These are phyloP conservation scores for Oenanthe oenanthe DNA, from an alignment of 2,113 vertebrate species.

Conservation along the genomic window DNA sequence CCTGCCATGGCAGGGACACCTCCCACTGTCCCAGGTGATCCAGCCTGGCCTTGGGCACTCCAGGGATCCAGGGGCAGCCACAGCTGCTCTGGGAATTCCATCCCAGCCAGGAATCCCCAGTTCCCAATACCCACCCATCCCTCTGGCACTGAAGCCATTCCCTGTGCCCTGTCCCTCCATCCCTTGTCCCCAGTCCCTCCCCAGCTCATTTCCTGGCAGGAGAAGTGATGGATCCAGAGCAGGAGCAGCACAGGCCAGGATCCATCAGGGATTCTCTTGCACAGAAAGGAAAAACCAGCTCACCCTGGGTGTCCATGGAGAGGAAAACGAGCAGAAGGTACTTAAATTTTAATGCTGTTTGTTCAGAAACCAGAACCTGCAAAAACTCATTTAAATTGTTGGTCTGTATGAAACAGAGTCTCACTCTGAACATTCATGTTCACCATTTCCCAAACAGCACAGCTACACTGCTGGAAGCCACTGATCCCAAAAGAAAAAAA, in stretches of 20 bases:
- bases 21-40: too few relatives aligned
- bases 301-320: fast-evolving
- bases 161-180: too few relatives aligned
- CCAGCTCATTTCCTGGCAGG: neutral
- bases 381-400: neutral
- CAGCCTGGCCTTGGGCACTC: too few relatives aligned
- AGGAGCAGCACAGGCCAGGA: neutral
- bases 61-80: too few relatives aligned
- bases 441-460: neutral
- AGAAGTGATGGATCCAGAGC: neutral
- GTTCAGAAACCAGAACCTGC: neutral
- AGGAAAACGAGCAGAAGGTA: neutral
- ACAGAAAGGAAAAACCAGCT: neutral
- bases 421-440: neutral
- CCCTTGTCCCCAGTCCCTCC: too few relatives aligned
- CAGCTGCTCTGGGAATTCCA: too few relatives aligned
- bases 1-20: too few relatives aligned
- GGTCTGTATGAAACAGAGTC: fast-evolving
- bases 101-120: too few relatives aligned
- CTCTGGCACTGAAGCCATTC: too few relatives aligned
- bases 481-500: neutral
- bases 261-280: neutral
- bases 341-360: neutral
- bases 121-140: neutral
- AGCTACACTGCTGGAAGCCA: neutral